phyloP scores from a whole-genome alignment of 2,797 vertebrate genomes.

The Fistularia commersonii region DNA sequence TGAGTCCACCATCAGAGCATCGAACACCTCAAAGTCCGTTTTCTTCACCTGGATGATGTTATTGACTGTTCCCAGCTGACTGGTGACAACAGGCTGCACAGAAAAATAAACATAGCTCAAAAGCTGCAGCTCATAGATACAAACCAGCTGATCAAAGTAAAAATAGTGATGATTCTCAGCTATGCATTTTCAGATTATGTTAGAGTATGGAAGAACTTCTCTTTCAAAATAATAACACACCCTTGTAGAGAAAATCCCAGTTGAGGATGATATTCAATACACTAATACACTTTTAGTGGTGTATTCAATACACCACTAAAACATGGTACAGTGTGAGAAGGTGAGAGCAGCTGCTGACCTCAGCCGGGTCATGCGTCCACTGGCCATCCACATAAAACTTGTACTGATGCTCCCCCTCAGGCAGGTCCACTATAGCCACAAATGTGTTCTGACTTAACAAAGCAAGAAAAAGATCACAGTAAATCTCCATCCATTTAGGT shows the following conservation, averaged over 20 bases:
- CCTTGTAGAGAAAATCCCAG: no score
- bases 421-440: conserved; percentile 94
- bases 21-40: conserved; percentile 98
- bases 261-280: background rate
- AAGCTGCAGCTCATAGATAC: background rate
- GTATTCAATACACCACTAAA: no score
- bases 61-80: conserved; percentile 93
- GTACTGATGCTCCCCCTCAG: conserved; percentile 97
- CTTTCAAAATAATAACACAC: no score
- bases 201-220: no score
- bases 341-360: conserved; percentile 72
- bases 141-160: background rate
- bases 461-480: conserved; percentile 4
- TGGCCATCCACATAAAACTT: conserved; percentile 97
- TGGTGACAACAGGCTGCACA: conserved; percentile 88
- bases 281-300: background rate
- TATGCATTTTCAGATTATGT: no score
- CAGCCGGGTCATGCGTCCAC: conserved; percentile 94
- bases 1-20: conserved; percentile 98
- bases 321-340: no score
- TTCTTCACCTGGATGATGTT: conserved; percentile 98
- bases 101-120: background rate
- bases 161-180: background rate
- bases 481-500: no score
- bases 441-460: conserved; percentile 93